Evolutionary conservation across 2,113 vertebrate genomes (phyloP).

Genomic region (Lagopus leucura): DNA sequence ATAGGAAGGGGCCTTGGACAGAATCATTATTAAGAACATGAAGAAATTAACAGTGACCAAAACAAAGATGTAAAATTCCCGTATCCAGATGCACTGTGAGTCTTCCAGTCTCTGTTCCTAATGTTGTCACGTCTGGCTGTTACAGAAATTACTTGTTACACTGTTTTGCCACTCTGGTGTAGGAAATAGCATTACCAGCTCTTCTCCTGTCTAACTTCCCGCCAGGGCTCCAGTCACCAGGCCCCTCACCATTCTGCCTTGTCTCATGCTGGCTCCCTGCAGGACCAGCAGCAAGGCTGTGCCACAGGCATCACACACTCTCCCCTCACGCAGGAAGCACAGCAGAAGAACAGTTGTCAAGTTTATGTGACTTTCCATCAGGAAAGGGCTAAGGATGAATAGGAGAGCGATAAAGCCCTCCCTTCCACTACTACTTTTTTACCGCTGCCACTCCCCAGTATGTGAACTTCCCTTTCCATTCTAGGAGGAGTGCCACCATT

Average conservation of each 20-base stretch:
- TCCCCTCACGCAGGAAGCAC: not conserved
- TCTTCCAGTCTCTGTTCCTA: not conserved
- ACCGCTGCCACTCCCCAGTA: not conserved
- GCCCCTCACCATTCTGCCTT: not conserved
- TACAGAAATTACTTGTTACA: not conserved
- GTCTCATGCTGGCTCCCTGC: not conserved
- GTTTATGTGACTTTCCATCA: not conserved
- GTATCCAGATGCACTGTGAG: not conserved
- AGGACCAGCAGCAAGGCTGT: not conserved
- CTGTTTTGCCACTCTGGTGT: not conserved
- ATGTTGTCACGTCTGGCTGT: not conserved
- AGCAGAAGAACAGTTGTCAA: not conserved
- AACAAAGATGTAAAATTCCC: not conserved
- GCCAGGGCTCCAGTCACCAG: not conserved
- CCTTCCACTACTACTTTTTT: not conserved
- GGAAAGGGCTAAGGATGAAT: not conserved
- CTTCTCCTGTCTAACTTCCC: not conserved
- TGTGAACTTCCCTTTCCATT: not conserved
- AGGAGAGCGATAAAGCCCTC: not conserved
- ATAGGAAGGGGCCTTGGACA: not conserved
- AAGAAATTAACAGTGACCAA: not conserved
- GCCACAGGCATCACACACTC: not conserved
- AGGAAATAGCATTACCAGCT: not conserved
- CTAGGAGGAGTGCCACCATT: not conserved
- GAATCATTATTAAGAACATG: not conserved